A percentile compares a stretch with the other conserved stretches of the same genome.
These are phyloP conservation scores for Zhengitettix transpicula DNA, from an alignment of 2,888 invertebrate species.

Conservation along the genomic window DNA sequence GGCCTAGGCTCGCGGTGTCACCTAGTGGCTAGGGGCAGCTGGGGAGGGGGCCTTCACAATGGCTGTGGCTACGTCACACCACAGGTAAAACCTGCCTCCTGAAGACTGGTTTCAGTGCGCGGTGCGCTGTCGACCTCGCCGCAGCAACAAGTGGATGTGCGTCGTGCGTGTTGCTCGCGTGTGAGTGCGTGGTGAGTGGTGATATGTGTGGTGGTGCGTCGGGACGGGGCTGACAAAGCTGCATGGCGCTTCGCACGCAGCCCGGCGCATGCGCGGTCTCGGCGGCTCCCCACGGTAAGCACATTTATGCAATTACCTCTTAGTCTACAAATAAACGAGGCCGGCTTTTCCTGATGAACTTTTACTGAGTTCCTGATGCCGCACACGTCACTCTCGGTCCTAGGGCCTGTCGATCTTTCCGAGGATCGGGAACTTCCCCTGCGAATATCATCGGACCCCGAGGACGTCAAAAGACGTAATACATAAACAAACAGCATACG, in stretches of 20 bases:
- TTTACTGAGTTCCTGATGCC: too few relatives aligned
- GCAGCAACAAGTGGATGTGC: background rate
- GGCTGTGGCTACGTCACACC: background rate
- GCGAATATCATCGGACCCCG: too few relatives aligned
- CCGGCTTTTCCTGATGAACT: too few relatives aligned
- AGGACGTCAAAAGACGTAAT: too few relatives aligned
- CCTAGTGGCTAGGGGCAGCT: background rate
- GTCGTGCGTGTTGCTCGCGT: background rate
- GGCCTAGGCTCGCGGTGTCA: too few relatives aligned
- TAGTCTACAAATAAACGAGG: too few relatives aligned
- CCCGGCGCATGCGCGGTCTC: background rate
- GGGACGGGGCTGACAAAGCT: background rate
- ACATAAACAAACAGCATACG: too few relatives aligned
- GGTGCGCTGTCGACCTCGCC: background rate
- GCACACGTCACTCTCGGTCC: too few relatives aligned
- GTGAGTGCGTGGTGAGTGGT: background rate
- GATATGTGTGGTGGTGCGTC: background rate
- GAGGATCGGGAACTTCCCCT: too few relatives aligned
- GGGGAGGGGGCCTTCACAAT: background rate
- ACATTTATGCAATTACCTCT: too few relatives aligned
- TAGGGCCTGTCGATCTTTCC: too few relatives aligned
- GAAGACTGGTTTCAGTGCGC: background rate
- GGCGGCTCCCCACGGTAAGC: background rate
- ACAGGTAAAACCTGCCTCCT: background rate
- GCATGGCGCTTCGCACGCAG: background rate